Conservation (phyloP, 2,113 vertebrate species). For the human (Homo sapiens) region DNA sequence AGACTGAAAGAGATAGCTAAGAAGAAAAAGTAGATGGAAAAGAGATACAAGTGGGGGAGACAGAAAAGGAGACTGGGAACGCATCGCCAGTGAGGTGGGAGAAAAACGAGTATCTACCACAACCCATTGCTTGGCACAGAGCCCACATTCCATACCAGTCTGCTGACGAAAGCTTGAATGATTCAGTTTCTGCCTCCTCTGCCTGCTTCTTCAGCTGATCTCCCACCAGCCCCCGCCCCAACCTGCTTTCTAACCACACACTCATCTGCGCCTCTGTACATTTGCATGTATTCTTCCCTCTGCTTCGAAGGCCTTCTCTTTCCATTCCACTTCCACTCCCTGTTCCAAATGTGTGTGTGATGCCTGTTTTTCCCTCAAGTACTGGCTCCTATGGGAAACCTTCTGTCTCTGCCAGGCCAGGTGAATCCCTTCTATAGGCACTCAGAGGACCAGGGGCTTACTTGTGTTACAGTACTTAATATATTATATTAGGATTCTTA, state of each 20-base stretch:
- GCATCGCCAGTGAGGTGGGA: background rate
- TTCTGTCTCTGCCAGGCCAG: background rate
- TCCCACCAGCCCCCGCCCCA: background rate
- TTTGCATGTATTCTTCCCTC: background rate
- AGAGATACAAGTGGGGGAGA: background rate
- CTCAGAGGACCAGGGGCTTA: background rate
- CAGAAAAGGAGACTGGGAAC: background rate
- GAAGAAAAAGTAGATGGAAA: background rate
- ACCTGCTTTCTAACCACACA: background rate
- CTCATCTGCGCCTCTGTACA: background rate
- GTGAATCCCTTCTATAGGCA: background rate
- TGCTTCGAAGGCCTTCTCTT: background rate
- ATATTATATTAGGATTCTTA: background rate
- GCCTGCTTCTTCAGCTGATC: background rate
- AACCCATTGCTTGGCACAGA: background rate
- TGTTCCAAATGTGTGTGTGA: background rate
- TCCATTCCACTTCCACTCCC: background rate
- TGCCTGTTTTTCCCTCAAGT: background rate
- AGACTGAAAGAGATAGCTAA: background rate
- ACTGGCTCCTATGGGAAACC: background rate
- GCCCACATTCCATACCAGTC: background rate
- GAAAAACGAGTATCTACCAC: background rate
- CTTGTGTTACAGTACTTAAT: background rate
- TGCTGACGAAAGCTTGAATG: background rate
- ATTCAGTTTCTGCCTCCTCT: background rate